Evolutionary conservation across 2,113 vertebrate genomes (phyloP), one percentile per base, ranked within the genome.

Genomic region (Rhabdomys dilectus): DNA sequence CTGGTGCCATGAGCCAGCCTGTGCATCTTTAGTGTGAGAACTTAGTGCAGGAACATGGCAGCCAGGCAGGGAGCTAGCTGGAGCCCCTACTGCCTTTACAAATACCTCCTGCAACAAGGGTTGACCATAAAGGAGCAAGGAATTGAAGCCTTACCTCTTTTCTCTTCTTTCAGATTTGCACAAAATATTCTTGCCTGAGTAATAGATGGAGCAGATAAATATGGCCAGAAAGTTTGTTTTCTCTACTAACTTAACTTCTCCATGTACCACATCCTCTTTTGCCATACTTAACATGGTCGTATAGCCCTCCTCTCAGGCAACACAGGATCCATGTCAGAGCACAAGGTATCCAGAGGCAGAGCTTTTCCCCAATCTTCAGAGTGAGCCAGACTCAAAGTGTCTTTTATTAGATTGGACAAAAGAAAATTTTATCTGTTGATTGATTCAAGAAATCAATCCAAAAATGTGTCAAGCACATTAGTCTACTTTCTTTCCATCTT

Each of bases 181-280:
- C 58, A 89, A 26, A 93, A 60, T 94, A 73, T 73, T 36, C 51
- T 96, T 93, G 45, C 45, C 29, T 90, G 89, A 77, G 75, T 73
- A 88, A 78, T 26, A 97, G 82, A 72, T 12, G 73, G 62, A 62
- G 58, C 45, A 70, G 39, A 81, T 72, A 93, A 76, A 88, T 92
- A 92, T n/a, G 31, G 60, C 76, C 56, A 76, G 76, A 51, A 76
- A 93, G 81, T 89, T 96, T 96, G 24, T 73, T 94, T 97, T 96
- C 86, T 73, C 82, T 84, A 16, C 78, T 64, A 95, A 81, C 42
- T 42, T 76, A 89, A 45, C 53, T 68, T 93, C 87, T 96, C 78
- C 60, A 70, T 51, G 15, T 7, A 36, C 22, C 60, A 34, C n/a
- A 9, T 31, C 3, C 58, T 93, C 36, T 90, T 95, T 88, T 64